Conservation (phyloP, 2,888 invertebrate species). For the Folsomia manolachei region DNA sequence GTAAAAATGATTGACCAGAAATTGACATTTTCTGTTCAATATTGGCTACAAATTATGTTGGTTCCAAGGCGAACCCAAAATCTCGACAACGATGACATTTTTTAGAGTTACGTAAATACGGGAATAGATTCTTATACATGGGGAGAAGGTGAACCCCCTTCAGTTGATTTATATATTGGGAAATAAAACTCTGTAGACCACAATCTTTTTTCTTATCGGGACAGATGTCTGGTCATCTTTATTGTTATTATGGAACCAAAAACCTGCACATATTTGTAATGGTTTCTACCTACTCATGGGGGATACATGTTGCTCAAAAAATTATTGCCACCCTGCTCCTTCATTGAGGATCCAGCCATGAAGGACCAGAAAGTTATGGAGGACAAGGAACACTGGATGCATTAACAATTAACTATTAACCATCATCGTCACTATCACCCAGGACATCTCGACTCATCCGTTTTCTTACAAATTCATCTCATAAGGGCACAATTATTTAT, state of each 20-base stretch:
- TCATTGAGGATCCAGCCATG: background rate
- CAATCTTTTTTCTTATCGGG: slow-evolving; percentile 41
- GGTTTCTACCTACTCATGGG: slow-evolving; percentile 12
- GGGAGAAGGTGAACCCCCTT: slow-evolving; percentile 34
- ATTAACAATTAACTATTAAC: slow-evolving; percentile 20
- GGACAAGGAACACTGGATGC: slow-evolving; percentile 1
- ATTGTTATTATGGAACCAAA: slow-evolving; percentile 42
- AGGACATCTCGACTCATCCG: background rate
- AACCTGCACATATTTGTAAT: slow-evolving; percentile 31
- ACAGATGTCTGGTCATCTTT: slow-evolving; percentile 46
- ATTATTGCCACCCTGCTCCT: slow-evolving; percentile 20
- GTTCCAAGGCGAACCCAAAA: background rate
- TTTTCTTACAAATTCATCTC: background rate
- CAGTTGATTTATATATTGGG: slow-evolving; percentile 44
- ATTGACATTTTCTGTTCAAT: slow-evolving; percentile 39
- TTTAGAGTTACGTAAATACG: no score
- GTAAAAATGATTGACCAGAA: slow-evolving; percentile 42
- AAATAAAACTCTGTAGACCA: slow-evolving; percentile 38
- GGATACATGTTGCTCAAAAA: slow-evolving; percentile 10
- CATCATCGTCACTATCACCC: slow-evolving; percentile 7
- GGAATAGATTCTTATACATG: no score
- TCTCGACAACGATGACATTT: background rate
- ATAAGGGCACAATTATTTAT: slow-evolving; percentile 20
- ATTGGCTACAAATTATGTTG: slow-evolving; percentile 15
- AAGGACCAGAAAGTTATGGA: background rate